Base-by-base conservation (phyloP, 2,113 vertebrate genomes). In the Chauna torquata region DNA sequence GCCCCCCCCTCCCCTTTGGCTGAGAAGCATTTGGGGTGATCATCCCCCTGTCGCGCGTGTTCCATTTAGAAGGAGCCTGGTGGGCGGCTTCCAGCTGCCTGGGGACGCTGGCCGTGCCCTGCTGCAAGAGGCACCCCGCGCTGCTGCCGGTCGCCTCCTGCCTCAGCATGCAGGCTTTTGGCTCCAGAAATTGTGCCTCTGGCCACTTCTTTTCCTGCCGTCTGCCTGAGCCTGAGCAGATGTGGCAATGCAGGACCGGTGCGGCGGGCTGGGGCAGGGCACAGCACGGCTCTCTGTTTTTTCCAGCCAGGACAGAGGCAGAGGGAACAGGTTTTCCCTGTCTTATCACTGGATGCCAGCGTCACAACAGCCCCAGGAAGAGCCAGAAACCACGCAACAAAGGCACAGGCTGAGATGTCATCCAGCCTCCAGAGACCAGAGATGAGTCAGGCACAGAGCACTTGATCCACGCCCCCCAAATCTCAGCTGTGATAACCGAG, bases 121-220 rank as follows among this genome's bases (percentile, higher is more conserved):
- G 97, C 78, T 99, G 52, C 94, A 92, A 54, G 96, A 98, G 98
- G 97, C 98, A 95, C 28, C 42, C 16, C 10, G 16, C 3, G 8
- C 20, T 9, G 38, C 57, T 62, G 32, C 62, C 7, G 78, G 44
- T 42, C 4, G 6, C 2, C 3, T 47, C 54, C 52, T 92, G 86
- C 54, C 83, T 91, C 94, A 84, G 69, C 75, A 2, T 32, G 8
- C 44, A 3, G 23, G 65, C 54, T 68, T 40, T 15, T 15, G 77
- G 75, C 65, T 62, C 54, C 86, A 15, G 44, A 45, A 74, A 28
- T 14, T 0, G 1, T 5, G 34, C 82, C 82, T 23, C 2, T 1
- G 85, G 93, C 65, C 25, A 1, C 50, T 87, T 57, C 77, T 55
- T 88, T 83, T 70, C 82, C 92, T 78, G 68, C 82, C 28, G 1